Evolutionary conservation across 2,797 vertebrate genomes (phyloP).

Genomic region (Monodelphis domestica): DNA sequence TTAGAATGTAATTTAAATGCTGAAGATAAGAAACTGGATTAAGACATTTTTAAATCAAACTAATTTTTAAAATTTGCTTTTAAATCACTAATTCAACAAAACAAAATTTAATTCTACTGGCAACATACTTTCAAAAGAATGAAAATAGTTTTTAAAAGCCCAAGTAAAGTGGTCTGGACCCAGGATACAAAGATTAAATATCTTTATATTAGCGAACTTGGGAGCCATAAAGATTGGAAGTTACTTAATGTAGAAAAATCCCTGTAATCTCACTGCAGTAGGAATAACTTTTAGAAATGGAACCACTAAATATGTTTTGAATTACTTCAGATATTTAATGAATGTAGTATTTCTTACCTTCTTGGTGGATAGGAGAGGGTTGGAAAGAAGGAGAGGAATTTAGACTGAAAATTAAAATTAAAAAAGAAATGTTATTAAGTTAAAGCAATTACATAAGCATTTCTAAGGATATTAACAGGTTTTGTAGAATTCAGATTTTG

Average conservation of each 20-base stretch:
- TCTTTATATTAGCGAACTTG: slow-evolving; percentile 20
- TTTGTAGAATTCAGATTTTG: slow-evolving; percentile 6
- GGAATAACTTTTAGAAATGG: slow-evolving; percentile 50
- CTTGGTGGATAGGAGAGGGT: not conserved
- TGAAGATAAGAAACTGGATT: not conserved
- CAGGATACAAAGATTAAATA: not conserved
- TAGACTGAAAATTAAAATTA: not conserved
- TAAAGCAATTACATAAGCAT: slow-evolving; percentile 32
- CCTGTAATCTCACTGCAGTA: not conserved
- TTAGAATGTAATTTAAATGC: slow-evolving; percentile 2
- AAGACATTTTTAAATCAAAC: slow-evolving; percentile 40
- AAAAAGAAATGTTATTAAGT: not conserved
- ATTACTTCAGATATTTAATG: not conserved
- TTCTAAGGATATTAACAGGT: slow-evolving; percentile 21
- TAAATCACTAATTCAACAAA: slow-evolving; percentile 10
- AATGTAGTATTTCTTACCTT: not conserved
- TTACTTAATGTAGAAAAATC: slow-evolving; percentile 28
- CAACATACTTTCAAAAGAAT: slow-evolving; percentile 36
- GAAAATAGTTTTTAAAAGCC: slow-evolving; percentile 12
- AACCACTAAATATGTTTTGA: slow-evolving; percentile 3
- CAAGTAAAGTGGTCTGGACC: slow-evolving; percentile 23
- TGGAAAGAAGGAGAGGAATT: not conserved
- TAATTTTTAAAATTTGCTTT: slow-evolving; percentile 17
- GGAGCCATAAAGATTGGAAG: slow-evolving; percentile 13
- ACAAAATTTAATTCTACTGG: slow-evolving; percentile 18